These are phyloP conservation scores for Bubo scandiacus DNA, from an alignment of 2,113 vertebrate genomes.

Conservation along the genomic window DNA sequence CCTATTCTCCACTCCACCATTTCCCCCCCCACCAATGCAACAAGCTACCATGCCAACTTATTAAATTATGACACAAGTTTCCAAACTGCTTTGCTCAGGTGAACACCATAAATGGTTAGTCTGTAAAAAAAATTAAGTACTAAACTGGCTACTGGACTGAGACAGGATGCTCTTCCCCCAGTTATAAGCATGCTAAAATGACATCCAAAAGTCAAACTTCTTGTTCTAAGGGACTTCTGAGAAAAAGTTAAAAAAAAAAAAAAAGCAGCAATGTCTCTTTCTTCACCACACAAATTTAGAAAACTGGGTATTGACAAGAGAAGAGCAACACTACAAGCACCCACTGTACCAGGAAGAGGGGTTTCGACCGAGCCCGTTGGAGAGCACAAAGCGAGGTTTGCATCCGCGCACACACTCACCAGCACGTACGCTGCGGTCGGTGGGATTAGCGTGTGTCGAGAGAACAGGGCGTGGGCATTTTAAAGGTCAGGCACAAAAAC, in stretches of 20 bases:
- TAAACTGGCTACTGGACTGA: not conserved
- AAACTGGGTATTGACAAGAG: not conserved
- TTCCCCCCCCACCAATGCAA: not conserved
- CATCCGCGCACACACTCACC: not conserved
- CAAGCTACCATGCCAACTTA: not conserved
- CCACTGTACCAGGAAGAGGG: not conserved
- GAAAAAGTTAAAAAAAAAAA: too few species aligned
- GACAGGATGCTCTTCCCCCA: not conserved
- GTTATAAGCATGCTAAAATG: not conserved
- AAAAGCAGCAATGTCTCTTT: not conserved
- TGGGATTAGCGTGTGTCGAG: not conserved
- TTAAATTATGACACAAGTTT: not conserved
- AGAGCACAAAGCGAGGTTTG: not conserved
- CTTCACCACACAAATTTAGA: not conserved
- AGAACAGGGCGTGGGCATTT: not conserved
- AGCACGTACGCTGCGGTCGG: not conserved
- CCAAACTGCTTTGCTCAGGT: not conserved
- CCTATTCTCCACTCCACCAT: not conserved
- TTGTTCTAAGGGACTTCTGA: not conserved
- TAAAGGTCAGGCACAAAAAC: slow-evolving; percentile 9
- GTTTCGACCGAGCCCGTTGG: not conserved
- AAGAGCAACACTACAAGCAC: not conserved
- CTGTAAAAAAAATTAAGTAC: not conserved
- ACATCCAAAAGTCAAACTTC: not conserved
- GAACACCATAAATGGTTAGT: not conserved